A percentile compares a stretch with the other conserved stretches of the same genome.
Evolutionary conservation across 2,797 vertebrate species (phyloP).

Genomic region (Malacoctenus gilli): DNA sequence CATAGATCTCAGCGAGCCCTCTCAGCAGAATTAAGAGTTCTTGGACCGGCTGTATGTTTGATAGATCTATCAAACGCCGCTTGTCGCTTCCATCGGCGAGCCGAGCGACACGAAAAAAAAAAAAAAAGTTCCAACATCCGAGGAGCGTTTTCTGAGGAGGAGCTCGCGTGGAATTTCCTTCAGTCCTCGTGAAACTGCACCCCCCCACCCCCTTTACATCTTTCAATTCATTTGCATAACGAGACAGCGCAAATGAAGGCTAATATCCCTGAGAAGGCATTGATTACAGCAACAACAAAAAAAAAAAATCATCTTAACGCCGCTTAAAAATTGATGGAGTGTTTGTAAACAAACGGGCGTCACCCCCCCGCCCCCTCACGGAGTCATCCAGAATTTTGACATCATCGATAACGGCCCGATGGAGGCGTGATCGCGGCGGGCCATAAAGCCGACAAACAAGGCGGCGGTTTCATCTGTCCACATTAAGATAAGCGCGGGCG

Average conservation of each 20-base stretch:
- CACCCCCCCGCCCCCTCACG: constrained; percentile 29
- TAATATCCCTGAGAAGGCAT: constrained; percentile 15
- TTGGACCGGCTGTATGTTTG: constrained; percentile 54
- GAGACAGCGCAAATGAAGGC: constrained; percentile 30
- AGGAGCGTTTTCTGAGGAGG: no score
- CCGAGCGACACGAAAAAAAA: no score
- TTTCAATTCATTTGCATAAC: constrained; percentile 11
- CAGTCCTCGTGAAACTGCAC: no score
- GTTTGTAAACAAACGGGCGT: constrained; percentile 48
- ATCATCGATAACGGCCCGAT: constrained; percentile 56
- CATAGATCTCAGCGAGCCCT: constrained; percentile 62
- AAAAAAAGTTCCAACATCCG: no score
- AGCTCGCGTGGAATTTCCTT: no score
- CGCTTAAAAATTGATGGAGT: constrained; percentile 51
- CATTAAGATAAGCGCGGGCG: constrained; percentile 72
- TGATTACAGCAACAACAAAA: constrained; percentile 13
- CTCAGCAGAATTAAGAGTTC: constrained; percentile 52
- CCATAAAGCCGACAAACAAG: constrained; percentile 60
- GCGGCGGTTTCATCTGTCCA: constrained; percentile 71
- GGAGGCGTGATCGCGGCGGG: constrained; percentile 51
- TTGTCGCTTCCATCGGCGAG: constrained; percentile 6
- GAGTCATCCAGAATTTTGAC: constrained; percentile 39
- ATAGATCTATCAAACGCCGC: constrained; percentile 54
- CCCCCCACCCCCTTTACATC: no score
- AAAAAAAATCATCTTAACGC: no score